phyloP scores from a whole-genome alignment of 2,888 invertebrate genomes.

The Drosophila diplacantha region DNA sequence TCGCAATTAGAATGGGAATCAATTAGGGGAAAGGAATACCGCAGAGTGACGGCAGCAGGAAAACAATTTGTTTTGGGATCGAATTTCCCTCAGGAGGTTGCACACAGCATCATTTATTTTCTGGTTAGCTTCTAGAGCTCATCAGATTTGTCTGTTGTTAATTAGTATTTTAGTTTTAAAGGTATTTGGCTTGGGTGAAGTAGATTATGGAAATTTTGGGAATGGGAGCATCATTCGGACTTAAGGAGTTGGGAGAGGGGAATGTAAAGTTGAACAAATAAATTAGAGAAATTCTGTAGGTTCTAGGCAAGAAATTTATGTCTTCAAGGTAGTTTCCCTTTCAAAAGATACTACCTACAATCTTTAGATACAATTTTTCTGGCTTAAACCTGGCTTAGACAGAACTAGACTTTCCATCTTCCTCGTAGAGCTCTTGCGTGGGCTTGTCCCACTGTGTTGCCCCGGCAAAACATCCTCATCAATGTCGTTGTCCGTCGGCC shows the following conservation, averaged over 20 bases:
- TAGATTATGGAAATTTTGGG: neutral
- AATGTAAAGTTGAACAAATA: neutral
- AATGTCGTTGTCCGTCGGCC: slow-evolving; percentile 59
- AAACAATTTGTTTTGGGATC: slow-evolving; percentile 15
- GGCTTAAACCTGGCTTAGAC: neutral
- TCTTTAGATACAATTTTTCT: neutral
- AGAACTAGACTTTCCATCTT: neutral
- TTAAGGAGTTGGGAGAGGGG: no score
- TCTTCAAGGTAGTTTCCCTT: no score
- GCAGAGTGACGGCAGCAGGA: slow-evolving; percentile 15
- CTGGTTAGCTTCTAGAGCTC: slow-evolving; percentile 1
- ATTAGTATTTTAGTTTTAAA: slow-evolving; percentile 10
- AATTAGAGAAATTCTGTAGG: no score
- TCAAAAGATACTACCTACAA: no score
- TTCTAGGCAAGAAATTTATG: neutral
- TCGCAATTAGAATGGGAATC: slow-evolving; percentile 37
- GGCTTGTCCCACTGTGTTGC: slow-evolving; percentile 49
- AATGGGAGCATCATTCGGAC: neutral
- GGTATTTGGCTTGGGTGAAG: neutral
- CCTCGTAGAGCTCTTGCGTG: neutral
- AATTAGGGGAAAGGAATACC: slow-evolving; percentile 26
- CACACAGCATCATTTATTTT: slow-evolving; percentile 15
- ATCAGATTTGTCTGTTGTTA: slow-evolving; percentile 5
- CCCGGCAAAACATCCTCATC: slow-evolving; percentile 64
- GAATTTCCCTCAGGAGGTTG: slow-evolving; percentile 10